Base-by-base conservation (phyloP, 2,888 invertebrate genomes). In the Oscheius sp. region DNA sequence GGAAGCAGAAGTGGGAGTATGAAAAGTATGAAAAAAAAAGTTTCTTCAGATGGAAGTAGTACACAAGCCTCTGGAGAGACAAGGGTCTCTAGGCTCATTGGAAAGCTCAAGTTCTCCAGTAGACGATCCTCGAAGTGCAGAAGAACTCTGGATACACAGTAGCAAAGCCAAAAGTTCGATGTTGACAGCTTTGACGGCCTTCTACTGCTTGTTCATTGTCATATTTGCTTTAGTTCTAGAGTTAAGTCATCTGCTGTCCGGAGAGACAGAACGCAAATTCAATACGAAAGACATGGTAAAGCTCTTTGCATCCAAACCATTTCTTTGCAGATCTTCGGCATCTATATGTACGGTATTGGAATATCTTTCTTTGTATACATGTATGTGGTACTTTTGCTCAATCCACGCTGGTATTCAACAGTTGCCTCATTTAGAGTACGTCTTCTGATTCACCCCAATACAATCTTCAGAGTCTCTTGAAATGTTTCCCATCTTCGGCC, bases 181-280 rank as follows among this genome's bases (percentile, higher is more conserved):
- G 50, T 75, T 86, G 53, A 81, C 82, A 7, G 86, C 87, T 2
- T 71, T 85, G 60, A 84, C 85, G 3, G 83, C 78, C 48, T 86
- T 86, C 68, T 84, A 84, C 60, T 81, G 81, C 21, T 76, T 84
- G 0, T 80, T 83, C 60, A 57, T 86, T 11, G 84, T 84, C n/a
- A 85, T 86, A 9, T 87, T 87, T 65, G 85, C 87, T 32, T 63
- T 87, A 59, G 87, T 87, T 33, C 74, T 87, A 33, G 87, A 87
- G 53, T 65, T 87, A n/a, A 81, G 86, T 3, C 87, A 86, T 65
- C 75, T 86, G 5, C 71, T 87, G 33, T 81, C 85, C 4, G 85
- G 81, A 32, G 85, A 87, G 65, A 77, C 77, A 59, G 77, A 83
- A 35, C 73, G 85, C 29, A 79, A 79, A 42, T 63, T 84, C 13